Percentiles rank a stretch among this genome's conserved stretches.
These are phyloP conservation scores for Hydropotes inermis DNA, from an alignment of 2,113 vertebrate species.

Conservation along the genomic window DNA sequence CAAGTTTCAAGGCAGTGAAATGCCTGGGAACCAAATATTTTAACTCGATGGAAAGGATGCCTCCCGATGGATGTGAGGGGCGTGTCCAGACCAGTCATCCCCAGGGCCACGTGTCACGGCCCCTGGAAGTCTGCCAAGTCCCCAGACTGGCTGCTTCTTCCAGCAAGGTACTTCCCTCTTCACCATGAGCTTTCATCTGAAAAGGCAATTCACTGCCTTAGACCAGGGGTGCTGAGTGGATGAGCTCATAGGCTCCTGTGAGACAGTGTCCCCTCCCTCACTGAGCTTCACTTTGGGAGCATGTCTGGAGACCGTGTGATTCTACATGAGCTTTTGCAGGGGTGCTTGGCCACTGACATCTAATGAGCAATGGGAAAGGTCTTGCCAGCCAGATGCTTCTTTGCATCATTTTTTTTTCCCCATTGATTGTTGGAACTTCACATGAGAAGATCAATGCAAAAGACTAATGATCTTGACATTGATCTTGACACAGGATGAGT, in stretches of 20 bases:
- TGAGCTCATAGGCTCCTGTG: background rate
- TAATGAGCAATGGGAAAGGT: too few relatives aligned
- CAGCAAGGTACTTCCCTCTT: background rate
- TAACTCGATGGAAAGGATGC: background rate
- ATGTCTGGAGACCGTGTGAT: background rate
- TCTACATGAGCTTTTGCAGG: background rate
- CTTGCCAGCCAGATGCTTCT: background rate
- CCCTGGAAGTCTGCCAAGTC: background rate
- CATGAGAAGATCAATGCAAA: background rate
- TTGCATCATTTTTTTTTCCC: background rate
- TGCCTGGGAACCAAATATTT: background rate
- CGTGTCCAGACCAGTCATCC: background rate
- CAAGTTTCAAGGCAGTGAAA: background rate
- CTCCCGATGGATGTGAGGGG: background rate
- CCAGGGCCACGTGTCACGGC: rapidly evolving
- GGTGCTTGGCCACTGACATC: background rate
- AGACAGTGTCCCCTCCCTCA: background rate
- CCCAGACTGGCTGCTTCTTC: background rate
- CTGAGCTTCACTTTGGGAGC: background rate
- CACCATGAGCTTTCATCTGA: rapidly evolving
- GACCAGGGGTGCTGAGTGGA: background rate
- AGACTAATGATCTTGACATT: background rate
- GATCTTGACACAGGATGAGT: background rate
- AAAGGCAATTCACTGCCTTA: background rate
- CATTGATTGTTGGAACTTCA: background rate